phyloP scores from a whole-genome alignment of 2,888 invertebrate species.

The Pollenia griseotomentosa region DNA sequence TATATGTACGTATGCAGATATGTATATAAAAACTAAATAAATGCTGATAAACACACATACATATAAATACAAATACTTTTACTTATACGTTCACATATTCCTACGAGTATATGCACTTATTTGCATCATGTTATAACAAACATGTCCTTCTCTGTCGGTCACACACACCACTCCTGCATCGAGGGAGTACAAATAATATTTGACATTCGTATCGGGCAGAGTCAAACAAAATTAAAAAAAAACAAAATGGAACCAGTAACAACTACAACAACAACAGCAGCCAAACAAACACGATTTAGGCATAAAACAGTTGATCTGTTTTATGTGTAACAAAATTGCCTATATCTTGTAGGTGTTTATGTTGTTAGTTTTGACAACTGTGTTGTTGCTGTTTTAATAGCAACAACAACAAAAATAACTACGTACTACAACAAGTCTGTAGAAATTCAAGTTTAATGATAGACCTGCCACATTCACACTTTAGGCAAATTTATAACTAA shows the following conservation, averaged over 20 bases:
- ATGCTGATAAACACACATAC: background rate
- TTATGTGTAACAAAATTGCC: slow-evolving; percentile 72
- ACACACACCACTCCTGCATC: background rate
- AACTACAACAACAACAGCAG: slow-evolving; percentile 30
- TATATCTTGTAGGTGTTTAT: slow-evolving; percentile 72
- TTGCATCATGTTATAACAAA: background rate
- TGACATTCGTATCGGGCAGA: slow-evolving; percentile 10
- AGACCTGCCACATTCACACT: slow-evolving; percentile 21
- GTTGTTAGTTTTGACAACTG: slow-evolving; percentile 60
- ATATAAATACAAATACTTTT: slow-evolving; percentile 1
- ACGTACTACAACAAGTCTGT: slow-evolving; percentile 18
- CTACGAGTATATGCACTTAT: background rate
- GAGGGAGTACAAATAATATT: slow-evolving; percentile 28
- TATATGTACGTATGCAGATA: background rate
- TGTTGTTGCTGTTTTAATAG: slow-evolving; percentile 48
- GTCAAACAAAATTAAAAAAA: background rate
- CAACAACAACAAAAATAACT: slow-evolving; percentile 18
- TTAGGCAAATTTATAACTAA: background rate
- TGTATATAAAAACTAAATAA: background rate
- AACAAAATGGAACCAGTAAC: background rate
- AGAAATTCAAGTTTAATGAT: slow-evolving; percentile 27
- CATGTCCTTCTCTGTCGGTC: background rate
- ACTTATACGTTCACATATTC: background rate
- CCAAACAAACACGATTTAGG: slow-evolving; percentile 69
- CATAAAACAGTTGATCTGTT: slow-evolving; percentile 68